A percentile compares a stretch with the other conserved stretches of the same genome.
Evolutionary conservation across 2,888 invertebrate species (phyloP).

Genomic region (Dynastes tityus): DNA sequence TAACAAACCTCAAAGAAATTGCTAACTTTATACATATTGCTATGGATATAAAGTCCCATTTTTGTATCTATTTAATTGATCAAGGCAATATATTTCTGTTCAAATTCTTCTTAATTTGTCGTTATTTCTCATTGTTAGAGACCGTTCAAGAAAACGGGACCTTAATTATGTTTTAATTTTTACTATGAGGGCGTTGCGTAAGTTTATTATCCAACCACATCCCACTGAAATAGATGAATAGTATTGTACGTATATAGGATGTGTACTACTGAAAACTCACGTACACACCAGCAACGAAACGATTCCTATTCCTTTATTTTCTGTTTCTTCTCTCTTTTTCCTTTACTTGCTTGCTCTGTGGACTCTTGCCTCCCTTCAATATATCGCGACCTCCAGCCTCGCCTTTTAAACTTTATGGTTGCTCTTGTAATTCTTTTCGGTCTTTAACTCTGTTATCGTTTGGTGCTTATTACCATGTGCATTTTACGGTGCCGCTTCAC

Average conservation of each 20-base stretch:
- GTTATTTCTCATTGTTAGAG: no score
- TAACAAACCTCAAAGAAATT: no score
- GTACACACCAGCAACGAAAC: slow-evolving; percentile 30
- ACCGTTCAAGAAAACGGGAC: no score
- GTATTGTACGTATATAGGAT: not conserved
- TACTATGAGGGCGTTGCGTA: slow-evolving; percentile 9
- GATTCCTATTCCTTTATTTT: not conserved
- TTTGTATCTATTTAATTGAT: no score
- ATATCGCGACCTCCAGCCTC: not conserved
- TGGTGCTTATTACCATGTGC: not conserved
- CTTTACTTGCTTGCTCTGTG: not conserved
- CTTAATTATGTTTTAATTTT: not conserved
- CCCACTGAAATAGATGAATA: no score
- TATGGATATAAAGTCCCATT: no score
- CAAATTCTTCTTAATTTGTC: no score
- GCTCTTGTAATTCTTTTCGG: slow-evolving; percentile 8
- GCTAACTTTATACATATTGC: no score
- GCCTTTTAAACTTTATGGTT: slow-evolving; percentile 1
- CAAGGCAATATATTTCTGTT: no score
- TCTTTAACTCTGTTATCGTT: slow-evolving; percentile 6
- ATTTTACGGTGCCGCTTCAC: not conserved
- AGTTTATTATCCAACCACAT: not conserved
- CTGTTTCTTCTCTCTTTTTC: not conserved
- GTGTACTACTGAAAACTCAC: slow-evolving; percentile 32
- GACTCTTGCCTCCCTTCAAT: not conserved